Evolutionary conservation across 1,140 invertebrate species (phyloP), one percentile per base, ranked within the genome.

Genomic region (Drosophila ercepeae): DNA sequence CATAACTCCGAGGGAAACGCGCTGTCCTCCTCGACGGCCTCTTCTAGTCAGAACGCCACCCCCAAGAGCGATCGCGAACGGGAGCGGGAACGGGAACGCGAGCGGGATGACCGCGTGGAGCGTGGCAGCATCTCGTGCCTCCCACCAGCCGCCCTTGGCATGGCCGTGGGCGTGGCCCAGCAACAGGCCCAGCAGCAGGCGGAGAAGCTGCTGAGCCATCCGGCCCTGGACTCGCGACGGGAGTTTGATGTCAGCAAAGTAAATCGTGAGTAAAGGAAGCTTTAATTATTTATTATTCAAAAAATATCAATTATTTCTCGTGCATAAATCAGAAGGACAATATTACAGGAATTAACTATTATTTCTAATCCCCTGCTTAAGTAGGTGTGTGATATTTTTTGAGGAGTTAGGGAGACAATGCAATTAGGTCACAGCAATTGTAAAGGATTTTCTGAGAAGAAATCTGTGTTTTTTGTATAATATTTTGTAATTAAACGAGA

Each of bases 181-280:
- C 84, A 81, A 32, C 61, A 89, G 50, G 77, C 81, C 16, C 54
- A 83, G 49, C 82, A 88, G 69, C 82, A 82, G 54, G 71, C 89
- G 13, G 59, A 83, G 70, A 89, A 88, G 53, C 41, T 88, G 14
- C 82, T 88, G 57, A 88, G 69, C 41, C 82, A 88, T 49, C 82
- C 83, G 44, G 82, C 82, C 7, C 44, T 88, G 58, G 89, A 90
- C 32, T 73, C 78, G 44, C 75, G 89, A 42, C 71, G 89, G 25
- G 83, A 90, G 41, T 90, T 90, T 48, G 89, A 90, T 52, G 69
- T 90, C 51, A 75, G 89, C 69, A 90, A 90, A 90, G 84, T 90
- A 21, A 90, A 90, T 89, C 82, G 89, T 90, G 69, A 90, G 89
- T 90, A 79, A 34, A 61, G 52, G 18, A 32, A 61, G 29, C 29